Evolutionary conservation across 2,888 invertebrate genomes (phyloP), one percentile per base, ranked within the genome.

Genomic region (Cartodere bifasciata): DNA sequence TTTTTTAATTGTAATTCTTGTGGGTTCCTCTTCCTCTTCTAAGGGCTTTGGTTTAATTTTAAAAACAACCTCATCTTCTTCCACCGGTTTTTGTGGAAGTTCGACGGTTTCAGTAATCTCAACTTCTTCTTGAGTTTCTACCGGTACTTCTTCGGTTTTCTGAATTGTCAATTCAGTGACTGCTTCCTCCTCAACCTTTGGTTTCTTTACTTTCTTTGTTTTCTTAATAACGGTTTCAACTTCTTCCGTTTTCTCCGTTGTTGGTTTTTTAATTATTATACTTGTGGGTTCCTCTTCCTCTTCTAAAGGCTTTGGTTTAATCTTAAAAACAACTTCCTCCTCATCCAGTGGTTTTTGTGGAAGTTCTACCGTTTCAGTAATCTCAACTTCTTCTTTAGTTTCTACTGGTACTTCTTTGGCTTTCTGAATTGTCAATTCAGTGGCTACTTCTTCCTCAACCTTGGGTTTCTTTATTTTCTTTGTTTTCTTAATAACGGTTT

Each of bases 221-320:
- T 39, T 37, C 36, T 50, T 10, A 15, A 40, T 30, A 31, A 21
- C 22, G 16, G 30, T 10, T 30, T 34, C 66, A 49, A 72, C 67
- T 41, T 56, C 53, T 38, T 36, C 32, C 11, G 23, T 24, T 26
- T 30, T 28, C 23, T 29, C 16, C 16, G 59, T 56, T 34, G 61
- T 64, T 2, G 48, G 63, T 46, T 50, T 64, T 30, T 60, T 58
- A 16, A 62, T 59, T 43, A 61, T 56, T 2, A 70, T 49, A 3
- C 64, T 55, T 31, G 65, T 63, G 44, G 66, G 65, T 46, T 63
- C 65, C 12, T 55, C 35, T 4, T 47, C 37, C 10, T 50, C 48
- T 13, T 49, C 47, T 10, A 43, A 37, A 5, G 40, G 40, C 28
- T 39, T 46, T 10, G 7, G 7, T 10, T 23, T 42, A 37, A 48